These are phyloP conservation scores for Rhopalosiphum padi DNA, from an alignment of 1,140 invertebrate genomes.

Conservation along the genomic window DNA sequence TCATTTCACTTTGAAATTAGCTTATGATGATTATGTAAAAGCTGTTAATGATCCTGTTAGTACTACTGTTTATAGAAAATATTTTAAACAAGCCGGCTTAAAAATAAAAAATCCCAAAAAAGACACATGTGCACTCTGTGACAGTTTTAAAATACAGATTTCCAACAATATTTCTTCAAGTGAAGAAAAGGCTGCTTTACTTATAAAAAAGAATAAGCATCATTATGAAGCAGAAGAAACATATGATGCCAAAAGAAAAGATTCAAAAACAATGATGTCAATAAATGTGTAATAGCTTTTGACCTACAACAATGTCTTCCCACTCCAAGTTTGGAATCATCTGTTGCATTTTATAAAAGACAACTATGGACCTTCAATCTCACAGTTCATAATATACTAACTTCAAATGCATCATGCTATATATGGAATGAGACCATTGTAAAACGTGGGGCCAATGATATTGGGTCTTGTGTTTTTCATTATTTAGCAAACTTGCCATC, in stretches of 20 bases:
- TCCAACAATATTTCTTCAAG: background rate
- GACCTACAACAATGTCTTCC: background rate
- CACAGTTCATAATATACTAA: background rate
- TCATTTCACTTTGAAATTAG: no score
- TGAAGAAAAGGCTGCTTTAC: background rate
- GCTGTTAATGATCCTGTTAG: no score
- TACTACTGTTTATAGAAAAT: no score
- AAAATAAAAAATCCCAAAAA: no score
- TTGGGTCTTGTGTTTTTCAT: background rate
- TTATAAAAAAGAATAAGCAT: background rate
- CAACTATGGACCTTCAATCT: background rate
- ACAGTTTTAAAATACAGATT: background rate
- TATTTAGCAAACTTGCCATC: background rate
- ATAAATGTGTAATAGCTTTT: background rate
- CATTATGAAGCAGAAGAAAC: background rate
- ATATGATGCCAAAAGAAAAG: background rate
- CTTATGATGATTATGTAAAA: no score
- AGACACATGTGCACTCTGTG: background rate
- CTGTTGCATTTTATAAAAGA: background rate
- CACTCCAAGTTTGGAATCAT: background rate
- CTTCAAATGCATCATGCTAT: background rate
- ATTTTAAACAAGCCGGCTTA: no score
- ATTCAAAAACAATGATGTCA: background rate
- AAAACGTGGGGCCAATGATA: background rate
- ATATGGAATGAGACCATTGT: background rate